These are phyloP conservation scores for Vanessa atalanta DNA, from an alignment of 1,140 invertebrate species.

Conservation along the genomic window DNA sequence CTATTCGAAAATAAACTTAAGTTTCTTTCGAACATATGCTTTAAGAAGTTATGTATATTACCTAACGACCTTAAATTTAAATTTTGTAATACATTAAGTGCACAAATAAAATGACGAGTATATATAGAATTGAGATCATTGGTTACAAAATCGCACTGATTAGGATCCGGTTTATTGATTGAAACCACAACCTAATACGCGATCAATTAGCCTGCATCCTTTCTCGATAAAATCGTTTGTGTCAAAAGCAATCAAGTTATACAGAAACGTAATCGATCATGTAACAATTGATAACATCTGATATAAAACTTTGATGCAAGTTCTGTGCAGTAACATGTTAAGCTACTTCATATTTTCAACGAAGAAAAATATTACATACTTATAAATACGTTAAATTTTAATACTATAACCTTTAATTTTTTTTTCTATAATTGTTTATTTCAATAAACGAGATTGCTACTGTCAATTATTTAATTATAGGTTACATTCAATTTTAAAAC, in stretches of 20 bases:
- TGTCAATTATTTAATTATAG: constrained; percentile 5
- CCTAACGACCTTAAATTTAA: too few species aligned
- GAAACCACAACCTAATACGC: background rate
- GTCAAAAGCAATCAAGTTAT: background rate
- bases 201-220: constrained; percentile 2
- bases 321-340: background rate
- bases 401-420: background rate
- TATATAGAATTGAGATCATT: background rate
- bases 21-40: too few species aligned
- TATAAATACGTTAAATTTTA: background rate
- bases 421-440: background rate
- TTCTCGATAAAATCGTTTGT: constrained; percentile 1
- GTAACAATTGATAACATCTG: background rate
- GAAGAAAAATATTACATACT: background rate
- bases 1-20: too few species aligned
- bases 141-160: constrained; percentile 8
- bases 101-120: background rate
- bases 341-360: background rate
- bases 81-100: too few species aligned
- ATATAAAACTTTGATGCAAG: background rate
- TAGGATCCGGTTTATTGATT: background rate
- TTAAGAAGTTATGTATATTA: too few species aligned
- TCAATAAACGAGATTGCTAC: background rate
- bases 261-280: background rate
- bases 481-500: constrained; percentile 12